phyloP scores from a whole-genome alignment of 2,797 vertebrate genomes.

The Channallabes apus region DNA sequence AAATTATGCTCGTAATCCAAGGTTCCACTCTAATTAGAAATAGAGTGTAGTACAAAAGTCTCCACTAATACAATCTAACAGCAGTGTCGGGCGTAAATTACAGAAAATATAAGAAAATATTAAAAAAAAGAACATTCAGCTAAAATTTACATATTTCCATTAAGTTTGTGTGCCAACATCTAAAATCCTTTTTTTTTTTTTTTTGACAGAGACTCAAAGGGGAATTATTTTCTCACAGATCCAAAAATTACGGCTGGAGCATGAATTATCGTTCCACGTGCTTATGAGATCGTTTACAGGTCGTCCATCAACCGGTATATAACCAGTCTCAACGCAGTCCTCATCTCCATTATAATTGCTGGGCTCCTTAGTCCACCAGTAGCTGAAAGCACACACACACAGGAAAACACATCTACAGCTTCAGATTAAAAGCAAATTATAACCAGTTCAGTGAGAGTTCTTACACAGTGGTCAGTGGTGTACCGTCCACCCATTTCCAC shows the following conservation, averaged over 20 bases:
- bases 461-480: not conserved
- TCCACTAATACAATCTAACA: not conserved
- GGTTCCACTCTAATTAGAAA: not conserved
- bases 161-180: not conserved
- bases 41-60: no score
- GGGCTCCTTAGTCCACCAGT: not conserved
- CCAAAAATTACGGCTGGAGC: rapidly evolving
- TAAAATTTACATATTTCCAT: not conserved
- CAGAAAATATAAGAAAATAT: not conserved
- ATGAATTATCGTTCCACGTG: slow-evolving; percentile 28
- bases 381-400: slow-evolving; percentile 15
- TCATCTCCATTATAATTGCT: not conserved
- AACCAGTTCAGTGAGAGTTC: not conserved
- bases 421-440: not conserved
- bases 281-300: not conserved
- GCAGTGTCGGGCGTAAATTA: no score
- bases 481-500: slow-evolving; percentile 38
- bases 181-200: not conserved
- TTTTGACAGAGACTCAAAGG: not conserved
- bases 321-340: slow-evolving; percentile 16
- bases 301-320: no score
- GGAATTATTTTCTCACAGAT: slow-evolving; percentile 29
- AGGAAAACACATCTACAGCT: not conserved
- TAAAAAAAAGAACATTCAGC: not conserved
- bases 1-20: no score